phyloP scores from a whole-genome alignment of 2,888 invertebrate species.

The Cephalotes varians region DNA sequence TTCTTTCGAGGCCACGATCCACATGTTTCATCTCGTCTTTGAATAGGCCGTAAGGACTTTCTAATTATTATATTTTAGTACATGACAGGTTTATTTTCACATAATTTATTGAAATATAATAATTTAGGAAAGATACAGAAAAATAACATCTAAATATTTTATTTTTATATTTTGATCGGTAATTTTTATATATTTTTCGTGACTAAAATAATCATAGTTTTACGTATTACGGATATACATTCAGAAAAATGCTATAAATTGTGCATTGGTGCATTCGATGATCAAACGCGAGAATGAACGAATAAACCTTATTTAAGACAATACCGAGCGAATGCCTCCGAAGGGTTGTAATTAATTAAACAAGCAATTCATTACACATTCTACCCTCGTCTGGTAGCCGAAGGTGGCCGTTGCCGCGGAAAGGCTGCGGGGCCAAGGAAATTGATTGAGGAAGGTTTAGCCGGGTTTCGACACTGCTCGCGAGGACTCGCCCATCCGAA shows the following conservation, averaged over 20 bases:
- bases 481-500: conserved; percentile 42
- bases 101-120: neutral
- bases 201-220: neutral
- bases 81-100: neutral
- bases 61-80: conserved; percentile 56
- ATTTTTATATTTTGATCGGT: too few relatives aligned
- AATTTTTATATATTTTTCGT: neutral
- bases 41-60: conserved; percentile 47
- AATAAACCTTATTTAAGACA: conserved; percentile 78
- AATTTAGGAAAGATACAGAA: neutral
- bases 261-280: conserved; percentile 48
- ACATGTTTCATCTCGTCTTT: conserved; percentile 53
- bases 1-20: conserved; percentile 59
- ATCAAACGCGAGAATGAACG: conserved; percentile 69
- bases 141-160: neutral
- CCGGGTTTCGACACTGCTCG: conserved; percentile 63
- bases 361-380: conserved; percentile 91
- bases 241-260: conserved; percentile 5
- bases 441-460: conserved; percentile 82
- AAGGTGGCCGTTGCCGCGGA: conserved; percentile 77
- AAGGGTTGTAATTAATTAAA: conserved; percentile 90
- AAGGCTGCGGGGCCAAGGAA: conserved; percentile 82
- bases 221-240: neutral
- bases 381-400: conserved; percentile 81
- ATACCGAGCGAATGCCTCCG: conserved; percentile 73